A percentile compares a stretch with the other conserved stretches of the same genome.
Evolutionary conservation across 2,797 vertebrate species (phyloP).

Genomic region (Sebastes trivittatus): DNA sequence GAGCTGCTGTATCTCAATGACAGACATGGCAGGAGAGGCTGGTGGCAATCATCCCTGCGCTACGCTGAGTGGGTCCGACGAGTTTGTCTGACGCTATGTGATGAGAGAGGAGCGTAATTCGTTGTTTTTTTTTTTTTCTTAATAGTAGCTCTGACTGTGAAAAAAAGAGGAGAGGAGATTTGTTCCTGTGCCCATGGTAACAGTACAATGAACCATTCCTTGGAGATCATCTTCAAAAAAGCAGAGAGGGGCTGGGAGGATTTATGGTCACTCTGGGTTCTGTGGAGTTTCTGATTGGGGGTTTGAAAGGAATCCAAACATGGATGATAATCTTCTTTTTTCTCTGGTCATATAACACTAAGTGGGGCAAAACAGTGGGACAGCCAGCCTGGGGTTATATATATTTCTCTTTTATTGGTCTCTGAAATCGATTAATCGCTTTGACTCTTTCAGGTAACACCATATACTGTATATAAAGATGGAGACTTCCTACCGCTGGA

Average conservation of each 20-base stretch:
- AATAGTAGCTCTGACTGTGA: conserved; percentile 6
- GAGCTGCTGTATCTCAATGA: conserved; percentile 14
- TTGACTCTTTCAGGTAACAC: conserved; percentile 4
- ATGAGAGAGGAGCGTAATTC: background rate
- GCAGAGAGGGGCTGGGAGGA: conserved; percentile 10
- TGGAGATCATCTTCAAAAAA: conserved; percentile 46
- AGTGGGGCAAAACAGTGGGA: background rate
- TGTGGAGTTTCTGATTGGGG: conserved; percentile 32
- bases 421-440: conserved; percentile 14
- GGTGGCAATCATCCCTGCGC: conserved; percentile 13
- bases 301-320: conserved; percentile 43
- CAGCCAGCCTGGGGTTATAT: background rate
- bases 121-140: background rate
- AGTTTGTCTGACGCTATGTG: conserved; percentile 10
- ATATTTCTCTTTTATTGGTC: conserved; percentile 1
- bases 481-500: fast-evolving
- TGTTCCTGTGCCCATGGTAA: conserved; percentile 60
- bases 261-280: conserved; percentile 40
- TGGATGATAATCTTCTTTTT: conserved; percentile 17
- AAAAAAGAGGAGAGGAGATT: conserved; percentile 4
- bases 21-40: conserved; percentile 15
- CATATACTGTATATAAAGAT: background rate
- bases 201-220: conserved; percentile 50
- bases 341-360: background rate
- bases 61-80: background rate